Base-by-base conservation (phyloP, 2,113 vertebrate genomes). In the Castor canadensis region DNA sequence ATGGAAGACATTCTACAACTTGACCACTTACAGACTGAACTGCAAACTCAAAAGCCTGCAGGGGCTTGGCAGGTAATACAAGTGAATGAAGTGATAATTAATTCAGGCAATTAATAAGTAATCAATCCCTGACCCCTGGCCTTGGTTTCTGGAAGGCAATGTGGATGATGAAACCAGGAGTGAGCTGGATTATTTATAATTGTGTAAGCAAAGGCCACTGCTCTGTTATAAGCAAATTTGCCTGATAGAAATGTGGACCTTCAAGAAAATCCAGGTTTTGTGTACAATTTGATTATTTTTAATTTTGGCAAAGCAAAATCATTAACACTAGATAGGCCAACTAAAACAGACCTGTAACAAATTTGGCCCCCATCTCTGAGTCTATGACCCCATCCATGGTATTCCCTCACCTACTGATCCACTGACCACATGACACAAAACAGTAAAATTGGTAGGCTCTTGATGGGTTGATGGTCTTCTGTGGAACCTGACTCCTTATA, bases 81-180 rank as follows among this genome's bases (percentile, higher is more conserved):
- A 40, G 71, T 54, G 47, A 96, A 35, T 80, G 45, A 90, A 84
- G 52, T 84, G 91, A 71, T 58, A 66, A 75, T 88, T 88, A 93
- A 76, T 89, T 91, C 58, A 77, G 64, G 13, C 52, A 49, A 60
- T 82, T 80, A 62, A 73, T 84, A 75, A 90, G 15, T 85, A 54
- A 76, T 49, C 87, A 54, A 66, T 54, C 93, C 58, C 35, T 80
- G 49, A 45, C 35, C 66, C n/a, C n/a, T 80, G 73, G 73, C 79
- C 73, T 81, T 88, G 93, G 43, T 84, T 93, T 92, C 60, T n/a
- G 38, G 87, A 58, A 95, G 56, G 32, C 54, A n/a, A 3, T 24
- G 58, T 5, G 2, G 45, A n/a, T 26, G 54, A 58, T 3, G 30
- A 43, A 49, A 52, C 20, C 49, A 15, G 32, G 49, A 2, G 2